phyloP scores from a whole-genome alignment of 1,140 invertebrate species.

The Choristoneura fumiferana region DNA sequence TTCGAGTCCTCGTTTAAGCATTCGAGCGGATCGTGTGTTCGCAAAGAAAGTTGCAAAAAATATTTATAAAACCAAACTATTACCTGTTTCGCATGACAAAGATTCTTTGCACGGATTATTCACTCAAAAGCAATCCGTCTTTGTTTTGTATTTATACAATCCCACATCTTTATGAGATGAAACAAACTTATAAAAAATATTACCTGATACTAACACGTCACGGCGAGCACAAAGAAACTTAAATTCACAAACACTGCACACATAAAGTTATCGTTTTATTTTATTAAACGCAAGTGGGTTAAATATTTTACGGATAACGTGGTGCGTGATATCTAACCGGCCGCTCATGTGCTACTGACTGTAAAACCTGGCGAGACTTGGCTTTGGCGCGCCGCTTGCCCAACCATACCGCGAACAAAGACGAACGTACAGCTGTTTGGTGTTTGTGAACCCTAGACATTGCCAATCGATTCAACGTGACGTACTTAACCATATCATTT shows the following conservation, averaged over 20 bases:
- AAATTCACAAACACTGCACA: conserved; percentile 13
- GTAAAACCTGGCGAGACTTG: conserved; percentile 10
- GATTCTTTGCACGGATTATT: neutral
- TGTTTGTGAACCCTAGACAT: conserved; percentile 60
- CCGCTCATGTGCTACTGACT: conserved; percentile 32
- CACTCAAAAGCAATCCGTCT: neutral
- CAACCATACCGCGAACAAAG: conserved; percentile 43
- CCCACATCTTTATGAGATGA: neutral
- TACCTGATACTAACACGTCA: neutral
- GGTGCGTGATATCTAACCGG: neutral
- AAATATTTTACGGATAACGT: neutral
- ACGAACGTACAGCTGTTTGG: conserved; percentile 65
- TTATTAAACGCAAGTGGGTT: neutral
- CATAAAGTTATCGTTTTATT: neutral
- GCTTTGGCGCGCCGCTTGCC: conserved; percentile 18
- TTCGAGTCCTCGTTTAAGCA: too few relatives aligned
- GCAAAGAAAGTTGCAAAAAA: too few relatives aligned
- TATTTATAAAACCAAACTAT: too few relatives aligned
- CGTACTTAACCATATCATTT: conserved; percentile 7
- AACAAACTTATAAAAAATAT: neutral
- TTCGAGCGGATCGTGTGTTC: too few relatives aligned
- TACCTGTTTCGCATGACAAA: too few relatives aligned
- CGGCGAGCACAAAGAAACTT: neutral
- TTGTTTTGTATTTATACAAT: conserved; percentile 1
- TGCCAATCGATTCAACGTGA: conserved; percentile 50